A percentile compares a stretch with the other conserved stretches of the same genome.
These are phyloP conservation scores for Pollimyrus isidori DNA, from an alignment of 2,113 vertebrate species.

Conservation along the genomic window DNA sequence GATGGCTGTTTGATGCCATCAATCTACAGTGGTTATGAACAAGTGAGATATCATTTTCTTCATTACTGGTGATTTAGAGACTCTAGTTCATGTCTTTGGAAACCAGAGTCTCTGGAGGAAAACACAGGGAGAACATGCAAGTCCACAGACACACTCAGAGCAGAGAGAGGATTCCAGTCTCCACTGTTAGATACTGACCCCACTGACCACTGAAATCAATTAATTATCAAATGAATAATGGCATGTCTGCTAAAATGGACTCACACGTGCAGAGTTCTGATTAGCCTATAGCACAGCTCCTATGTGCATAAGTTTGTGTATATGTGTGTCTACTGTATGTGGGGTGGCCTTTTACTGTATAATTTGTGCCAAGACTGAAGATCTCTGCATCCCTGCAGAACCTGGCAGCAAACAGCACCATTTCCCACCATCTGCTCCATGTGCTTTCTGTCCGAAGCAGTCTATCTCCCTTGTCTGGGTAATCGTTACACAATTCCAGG, in stretches of 20 bases:
- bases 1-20: background rate
- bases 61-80: background rate
- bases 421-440: constrained; percentile 9
- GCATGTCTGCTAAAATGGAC: background rate
- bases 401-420: background rate
- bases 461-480: background rate
- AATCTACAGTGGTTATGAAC: background rate
- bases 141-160: background rate
- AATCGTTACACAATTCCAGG: background rate
- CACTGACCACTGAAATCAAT: background rate
- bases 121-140: background rate
- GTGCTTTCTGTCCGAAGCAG: background rate
- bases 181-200: background rate
- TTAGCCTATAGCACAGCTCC: background rate
- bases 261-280: background rate
- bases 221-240: background rate
- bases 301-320: background rate
- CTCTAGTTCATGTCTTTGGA: background rate
- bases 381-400: background rate
- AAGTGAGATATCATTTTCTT: background rate
- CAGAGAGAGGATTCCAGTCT: background rate
- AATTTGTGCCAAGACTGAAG: constrained; percentile 15
- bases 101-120: background rate
- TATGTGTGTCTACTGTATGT: background rate
- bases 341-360: background rate